Percentiles rank a stretch among this genome's conserved stretches.
phyloP scores from a whole-genome alignment of 2,888 invertebrate species.

The Cacoxenus indagator region DNA sequence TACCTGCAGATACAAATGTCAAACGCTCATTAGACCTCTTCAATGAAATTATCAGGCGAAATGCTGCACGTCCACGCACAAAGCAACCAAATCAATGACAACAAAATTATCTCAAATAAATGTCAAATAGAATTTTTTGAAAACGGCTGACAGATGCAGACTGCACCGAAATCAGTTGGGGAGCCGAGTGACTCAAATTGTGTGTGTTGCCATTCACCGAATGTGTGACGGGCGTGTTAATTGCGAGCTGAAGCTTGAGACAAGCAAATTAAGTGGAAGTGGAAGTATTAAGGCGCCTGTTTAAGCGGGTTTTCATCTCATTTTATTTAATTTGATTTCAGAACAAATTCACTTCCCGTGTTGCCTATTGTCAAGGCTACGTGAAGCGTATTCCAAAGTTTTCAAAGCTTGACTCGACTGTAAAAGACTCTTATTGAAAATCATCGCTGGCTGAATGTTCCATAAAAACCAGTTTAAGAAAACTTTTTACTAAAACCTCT shows the following conservation, averaged over 20 bases:
- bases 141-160: slow-evolving; percentile 36
- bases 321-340: no score
- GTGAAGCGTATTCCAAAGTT: neutral
- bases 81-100: neutral
- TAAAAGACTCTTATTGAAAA: neutral
- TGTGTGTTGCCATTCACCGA: neutral
- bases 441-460: neutral
- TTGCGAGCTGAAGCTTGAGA: neutral
- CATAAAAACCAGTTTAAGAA: slow-evolving; percentile 12
- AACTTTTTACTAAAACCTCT: neutral
- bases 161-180: slow-evolving; percentile 32
- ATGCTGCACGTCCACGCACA: neutral
- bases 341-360: no score
- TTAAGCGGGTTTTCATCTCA: no score
- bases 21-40: slow-evolving; percentile 55
- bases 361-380: no score
- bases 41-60: slow-evolving; percentile 3
- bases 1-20: slow-evolving; percentile 52
- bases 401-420: neutral
- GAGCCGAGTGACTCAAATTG: neutral
- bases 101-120: neutral
- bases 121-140: slow-evolving; percentile 11
- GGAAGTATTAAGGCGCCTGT: no score
- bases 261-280: no score
- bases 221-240: neutral